These are phyloP conservation scores for Eledone cirrhosa DNA, from an alignment of 2,888 invertebrate species.

Conservation along the genomic window DNA sequence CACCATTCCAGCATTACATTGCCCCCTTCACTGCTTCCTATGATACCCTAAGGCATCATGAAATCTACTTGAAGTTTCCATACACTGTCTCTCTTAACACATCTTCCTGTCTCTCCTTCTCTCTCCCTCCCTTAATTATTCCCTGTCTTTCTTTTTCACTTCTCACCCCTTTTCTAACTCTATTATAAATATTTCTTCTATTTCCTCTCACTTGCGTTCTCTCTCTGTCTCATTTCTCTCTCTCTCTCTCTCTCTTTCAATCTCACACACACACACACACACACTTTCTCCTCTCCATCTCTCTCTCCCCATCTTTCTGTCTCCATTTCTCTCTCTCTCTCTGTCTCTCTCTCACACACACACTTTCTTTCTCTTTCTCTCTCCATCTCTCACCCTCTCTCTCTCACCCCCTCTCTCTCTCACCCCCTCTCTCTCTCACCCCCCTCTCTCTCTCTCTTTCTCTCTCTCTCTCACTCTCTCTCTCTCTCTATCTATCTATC, in stretches of 20 bases:
- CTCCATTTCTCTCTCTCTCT: background rate
- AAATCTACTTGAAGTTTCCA: too few species aligned
- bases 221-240: too few species aligned
- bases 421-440: background rate
- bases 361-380: background rate
- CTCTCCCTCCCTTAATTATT: background rate
- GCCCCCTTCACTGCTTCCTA: too few species aligned
- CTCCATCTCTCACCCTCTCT: too few species aligned
- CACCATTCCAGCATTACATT: too few species aligned
- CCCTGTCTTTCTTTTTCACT: background rate
- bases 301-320: background rate
- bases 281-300: background rate
- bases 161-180: too few species aligned
- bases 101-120: background rate
- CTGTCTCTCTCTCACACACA: too few species aligned
- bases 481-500: background rate
- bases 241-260: too few species aligned
- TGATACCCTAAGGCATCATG: too few species aligned
- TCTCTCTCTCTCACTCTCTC: too few species aligned
- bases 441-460: too few species aligned
- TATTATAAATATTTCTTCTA: background rate
- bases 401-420: background rate
- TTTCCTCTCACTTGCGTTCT: background rate
- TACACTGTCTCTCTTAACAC: background rate
- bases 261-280: background rate